phyloP scores from a whole-genome alignment of 2,113 vertebrate species.

The Charina bottae region DNA sequence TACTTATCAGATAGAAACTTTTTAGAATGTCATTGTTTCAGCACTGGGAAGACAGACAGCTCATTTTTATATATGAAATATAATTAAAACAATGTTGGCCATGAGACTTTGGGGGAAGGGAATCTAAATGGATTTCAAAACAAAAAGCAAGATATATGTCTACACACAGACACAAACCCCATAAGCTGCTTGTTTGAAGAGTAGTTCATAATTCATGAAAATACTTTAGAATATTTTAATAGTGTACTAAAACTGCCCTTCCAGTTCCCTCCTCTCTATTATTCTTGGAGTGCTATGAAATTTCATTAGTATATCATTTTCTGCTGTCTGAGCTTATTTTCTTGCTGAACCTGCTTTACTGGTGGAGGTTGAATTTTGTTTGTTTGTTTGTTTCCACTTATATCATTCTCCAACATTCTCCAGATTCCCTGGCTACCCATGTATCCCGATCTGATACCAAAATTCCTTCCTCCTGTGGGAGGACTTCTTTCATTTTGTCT shows the following conservation, averaged over 20 bases:
- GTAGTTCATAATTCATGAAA: neutral
- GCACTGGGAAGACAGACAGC: neutral
- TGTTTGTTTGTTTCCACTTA: neutral
- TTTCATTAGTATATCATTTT: neutral
- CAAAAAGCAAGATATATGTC: neutral
- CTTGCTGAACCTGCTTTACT: neutral
- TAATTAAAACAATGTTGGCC: constrained; percentile 33
- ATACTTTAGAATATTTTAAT: neutral
- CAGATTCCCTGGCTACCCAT: neutral
- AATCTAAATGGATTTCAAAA: neutral
- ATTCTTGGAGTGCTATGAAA: neutral
- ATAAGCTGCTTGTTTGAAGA: constrained; percentile 1
- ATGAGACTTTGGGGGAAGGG: neutral
- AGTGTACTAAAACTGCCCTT: neutral
- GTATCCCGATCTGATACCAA: neutral
- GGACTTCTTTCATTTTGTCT: neutral
- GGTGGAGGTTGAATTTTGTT: neutral
- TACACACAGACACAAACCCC: neutral
- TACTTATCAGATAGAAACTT: constrained; percentile 17
- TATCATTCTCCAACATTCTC: neutral
- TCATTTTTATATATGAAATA: constrained; percentile 48
- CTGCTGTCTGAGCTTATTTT: neutral
- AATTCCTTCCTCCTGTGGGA: neutral
- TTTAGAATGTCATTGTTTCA: constrained; percentile 3
- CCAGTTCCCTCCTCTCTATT: neutral